Evolutionary conservation across 1,140 invertebrate species (phyloP), one percentile per base, ranked within the genome.

Genomic region (Sitobion miscanthi): DNA sequence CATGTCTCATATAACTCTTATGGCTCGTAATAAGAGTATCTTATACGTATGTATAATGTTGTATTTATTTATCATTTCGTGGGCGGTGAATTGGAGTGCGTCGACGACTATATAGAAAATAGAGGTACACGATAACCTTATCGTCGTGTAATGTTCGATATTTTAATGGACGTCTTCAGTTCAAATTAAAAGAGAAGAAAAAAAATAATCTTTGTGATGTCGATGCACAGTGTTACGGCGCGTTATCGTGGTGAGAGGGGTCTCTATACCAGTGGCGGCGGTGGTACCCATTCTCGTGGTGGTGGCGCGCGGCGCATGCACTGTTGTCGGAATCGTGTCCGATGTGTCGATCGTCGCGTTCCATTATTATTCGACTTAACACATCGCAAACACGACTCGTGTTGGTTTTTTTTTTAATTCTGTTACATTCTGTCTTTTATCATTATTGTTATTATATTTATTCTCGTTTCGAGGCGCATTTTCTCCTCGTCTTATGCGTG

Each of bases 201-300:
- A 54, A 49, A 83, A 54, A 25, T 42, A 85, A 85, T 54, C 91
- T 23, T 85, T 52, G 82, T 38, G n/a, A 38, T 14, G 91, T 85
- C 45, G 25, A 2, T 20, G 69, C 30, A 38, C 21, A 23, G 91
- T 93, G 77, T 93, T 85, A 93, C 91, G 91, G 91, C 54, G 21
- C 77, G 82, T 93, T 93, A 93, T 93, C 91, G n/a, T 8, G 91
- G 82, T 93, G 82, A 93, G 91, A 93, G 91, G 91, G 62, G 54
- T 25, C 30, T 69, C 62, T n/a, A 0, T 62, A 69, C 62, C 89
- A 52, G 11, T 35, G 38, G 52, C 35, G 47, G 69, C 47, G 45
- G 45, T 20, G 47, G n/a, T 54, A 54, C 77, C 47, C 82, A 42
- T 85, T 85, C 82, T 45, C 77, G 45, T 45, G n/a, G 35, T 42